Conservation (phyloP, 2,113 vertebrate species). For the Crocuta crocuta region DNA sequence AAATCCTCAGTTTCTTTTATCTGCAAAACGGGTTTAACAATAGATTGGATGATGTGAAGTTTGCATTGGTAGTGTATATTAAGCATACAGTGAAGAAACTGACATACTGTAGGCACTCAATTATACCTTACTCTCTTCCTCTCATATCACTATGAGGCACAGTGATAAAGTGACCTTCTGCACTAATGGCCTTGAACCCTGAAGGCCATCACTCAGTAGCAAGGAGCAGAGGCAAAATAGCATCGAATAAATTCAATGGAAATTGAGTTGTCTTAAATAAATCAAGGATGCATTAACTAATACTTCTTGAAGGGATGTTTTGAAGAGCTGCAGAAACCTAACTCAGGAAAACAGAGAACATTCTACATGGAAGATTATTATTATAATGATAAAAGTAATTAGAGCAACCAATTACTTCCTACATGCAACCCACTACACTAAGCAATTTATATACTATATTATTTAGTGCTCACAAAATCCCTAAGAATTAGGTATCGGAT, state of each 20-base stretch:
- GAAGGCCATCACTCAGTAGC: not conserved
- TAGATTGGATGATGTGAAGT: not conserved
- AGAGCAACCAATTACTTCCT: not conserved
- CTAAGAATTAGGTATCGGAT: not conserved
- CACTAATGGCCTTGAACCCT: not conserved
- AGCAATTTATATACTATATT: not conserved
- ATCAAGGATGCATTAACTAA: not conserved
- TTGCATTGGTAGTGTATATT: not conserved
- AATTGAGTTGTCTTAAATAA: not conserved
- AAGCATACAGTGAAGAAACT: not conserved
- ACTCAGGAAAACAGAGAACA: not conserved
- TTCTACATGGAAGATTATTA: not conserved
- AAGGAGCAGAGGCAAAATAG: not conserved
- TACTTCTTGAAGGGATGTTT: not conserved
- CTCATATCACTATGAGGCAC: not conserved
- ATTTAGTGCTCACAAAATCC: not conserved
- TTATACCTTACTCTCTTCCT: not conserved
- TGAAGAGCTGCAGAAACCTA: not conserved
- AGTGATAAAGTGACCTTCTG: not conserved
- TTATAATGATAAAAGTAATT: not conserved
- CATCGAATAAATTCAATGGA: not conserved
- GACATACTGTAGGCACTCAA: not conserved
- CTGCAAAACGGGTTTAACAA: not conserved
- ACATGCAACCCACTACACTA: too few relatives aligned
- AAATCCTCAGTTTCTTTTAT: not conserved